Evolutionary conservation across 2,113 vertebrate genomes (phyloP), one percentile per base, ranked within the genome.

Genomic region (Hydropotes inermis): DNA sequence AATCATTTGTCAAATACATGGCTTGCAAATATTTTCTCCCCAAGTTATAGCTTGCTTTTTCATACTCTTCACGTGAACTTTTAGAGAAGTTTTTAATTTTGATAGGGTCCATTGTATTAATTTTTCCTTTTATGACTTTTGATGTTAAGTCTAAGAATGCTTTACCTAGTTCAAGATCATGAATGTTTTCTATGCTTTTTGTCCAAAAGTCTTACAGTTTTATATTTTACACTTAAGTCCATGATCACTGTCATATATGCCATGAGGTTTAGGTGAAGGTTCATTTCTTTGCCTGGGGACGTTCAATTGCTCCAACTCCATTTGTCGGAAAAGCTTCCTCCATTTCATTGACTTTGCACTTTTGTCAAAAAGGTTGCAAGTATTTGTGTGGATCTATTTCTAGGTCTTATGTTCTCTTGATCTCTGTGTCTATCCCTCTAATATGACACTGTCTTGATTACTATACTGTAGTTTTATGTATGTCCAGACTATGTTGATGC

Each of bases 81-180:
- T 21, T 33, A 50, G 2, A 50, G 28, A 19, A 33, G 55, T 43
- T 64, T 74, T 87, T 70, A 6, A 58, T 70, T 81, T 94, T 52
- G 39, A 52, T 93, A 55, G 74, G 47, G 28, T 15, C 39, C 12
- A 54, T 76, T 60, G n/a, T 79, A 36, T 83, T 14, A 47, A 33
- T 70, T 54, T 23, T 74, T 28, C 50, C 93, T 89, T 39, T 58
- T 58, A 81, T 67, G 78, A 84, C 33, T 78, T 89, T 43, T 92
- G 28, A 16, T 89, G 11, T 60, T 79, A 89, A 84, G 6, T 61
- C 85, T 88, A 60, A 83, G 16, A 83, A 60, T 16, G 43, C 85
- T 47, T 55, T 28, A n/a, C 33, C 50, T 81, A 2, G 5, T 50
- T 52, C 19, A 13, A 70, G 23, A 67, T 58, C 21, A 81, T 2